Evolutionary conservation across 1,140 invertebrate genomes (phyloP).

Genomic region (Sycophaga agraensis): DNA sequence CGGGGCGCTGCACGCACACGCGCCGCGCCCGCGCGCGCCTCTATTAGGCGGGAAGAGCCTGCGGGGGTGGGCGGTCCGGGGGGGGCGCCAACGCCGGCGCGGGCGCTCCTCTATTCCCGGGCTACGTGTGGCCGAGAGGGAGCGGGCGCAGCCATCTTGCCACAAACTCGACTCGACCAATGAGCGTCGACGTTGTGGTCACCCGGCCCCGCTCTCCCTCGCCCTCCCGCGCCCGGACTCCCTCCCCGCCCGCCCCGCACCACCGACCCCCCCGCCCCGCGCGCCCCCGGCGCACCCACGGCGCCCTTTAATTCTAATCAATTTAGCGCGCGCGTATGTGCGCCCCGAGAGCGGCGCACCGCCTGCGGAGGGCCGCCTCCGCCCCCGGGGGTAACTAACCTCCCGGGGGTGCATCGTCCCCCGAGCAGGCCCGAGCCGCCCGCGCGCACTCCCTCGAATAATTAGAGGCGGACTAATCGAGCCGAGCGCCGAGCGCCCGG

Average conservation of each 20-base stretch:
- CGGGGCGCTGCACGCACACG: background rate
- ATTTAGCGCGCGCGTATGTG: slow-evolving; percentile 45
- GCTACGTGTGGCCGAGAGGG: no score
- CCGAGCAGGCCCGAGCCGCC: no score
- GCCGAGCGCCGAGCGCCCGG: background rate
- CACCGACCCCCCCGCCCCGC: slow-evolving; percentile 14
- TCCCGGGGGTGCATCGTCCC: slow-evolving; percentile 29
- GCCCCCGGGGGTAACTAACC: slow-evolving; percentile 20
- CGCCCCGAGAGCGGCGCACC: no score
- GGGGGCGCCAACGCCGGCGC: no score
- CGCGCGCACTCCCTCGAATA: slow-evolving; percentile 36
- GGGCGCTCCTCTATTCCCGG: no score
- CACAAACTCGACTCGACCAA: slow-evolving; percentile 60
- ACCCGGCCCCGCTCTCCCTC: slow-evolving; percentile 41
- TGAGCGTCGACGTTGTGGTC: slow-evolving; percentile 59
- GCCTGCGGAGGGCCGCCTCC: background rate
- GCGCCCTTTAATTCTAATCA: slow-evolving; percentile 59
- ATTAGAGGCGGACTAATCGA: slow-evolving; percentile 43
- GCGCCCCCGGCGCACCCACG: background rate
- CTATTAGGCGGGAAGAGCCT: background rate
- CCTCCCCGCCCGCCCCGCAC: no score
- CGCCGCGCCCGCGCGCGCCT: no score
- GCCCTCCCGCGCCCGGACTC: background rate
- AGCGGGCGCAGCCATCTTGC: slow-evolving; percentile 52
- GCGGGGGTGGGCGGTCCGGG: background rate